These are phyloP conservation scores for Armadillidium nasatum DNA, from an alignment of 1,140 invertebrate genomes.

Conservation along the genomic window DNA sequence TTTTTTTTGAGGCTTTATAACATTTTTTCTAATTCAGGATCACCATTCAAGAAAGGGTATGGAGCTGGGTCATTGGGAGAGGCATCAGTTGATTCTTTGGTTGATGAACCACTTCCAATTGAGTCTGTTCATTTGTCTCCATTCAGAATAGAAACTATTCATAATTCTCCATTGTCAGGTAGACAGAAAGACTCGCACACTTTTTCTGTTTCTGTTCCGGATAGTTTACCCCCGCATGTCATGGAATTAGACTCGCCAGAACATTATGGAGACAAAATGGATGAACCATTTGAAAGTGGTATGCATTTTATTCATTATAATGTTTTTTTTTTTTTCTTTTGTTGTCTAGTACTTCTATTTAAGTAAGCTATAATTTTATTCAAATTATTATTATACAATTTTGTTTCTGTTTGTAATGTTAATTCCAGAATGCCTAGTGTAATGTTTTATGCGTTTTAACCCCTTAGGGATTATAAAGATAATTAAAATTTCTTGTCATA, in stretches of 20 bases:
- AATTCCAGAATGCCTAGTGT: too few relatives aligned
- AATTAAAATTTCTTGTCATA: too few relatives aligned
- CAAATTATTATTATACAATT: too few relatives aligned
- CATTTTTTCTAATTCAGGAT: not conserved
- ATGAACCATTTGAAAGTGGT: not conserved
- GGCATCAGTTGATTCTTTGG: not conserved
- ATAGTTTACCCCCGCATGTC: not conserved
- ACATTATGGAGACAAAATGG: not conserved
- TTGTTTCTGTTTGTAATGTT: too few relatives aligned
- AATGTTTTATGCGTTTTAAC: too few relatives aligned
- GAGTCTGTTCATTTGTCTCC: not conserved
- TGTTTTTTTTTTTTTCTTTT: too few relatives aligned
- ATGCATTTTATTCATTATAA: not conserved
- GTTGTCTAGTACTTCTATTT: too few relatives aligned
- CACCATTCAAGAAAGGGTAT: conserved; percentile 1
- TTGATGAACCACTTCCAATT: conserved; percentile 4
- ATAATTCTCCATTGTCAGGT: not conserved
- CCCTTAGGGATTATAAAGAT: too few relatives aligned
- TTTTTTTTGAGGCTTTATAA: too few relatives aligned
- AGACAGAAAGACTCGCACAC: not conserved
- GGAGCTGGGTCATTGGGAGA: not conserved
- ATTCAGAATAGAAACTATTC: not conserved
- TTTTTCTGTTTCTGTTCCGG: not conserved
- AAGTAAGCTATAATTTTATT: too few relatives aligned
- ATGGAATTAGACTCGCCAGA: not conserved